Conservation (phyloP, 1,140 invertebrate species). For the Drosophila watanabei region DNA sequence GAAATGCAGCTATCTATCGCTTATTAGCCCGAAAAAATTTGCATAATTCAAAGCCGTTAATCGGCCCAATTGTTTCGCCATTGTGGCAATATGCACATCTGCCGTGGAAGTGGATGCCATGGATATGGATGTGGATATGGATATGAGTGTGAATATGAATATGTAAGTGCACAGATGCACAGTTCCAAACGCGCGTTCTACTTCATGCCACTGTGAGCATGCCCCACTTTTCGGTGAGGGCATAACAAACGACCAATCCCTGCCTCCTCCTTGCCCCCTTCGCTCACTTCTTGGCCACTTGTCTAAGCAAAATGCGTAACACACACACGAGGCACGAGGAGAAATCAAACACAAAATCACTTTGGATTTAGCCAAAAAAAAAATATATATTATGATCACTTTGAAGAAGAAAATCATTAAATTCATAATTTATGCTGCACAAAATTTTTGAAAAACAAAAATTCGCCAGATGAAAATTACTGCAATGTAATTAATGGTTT, state of each 20-base stretch:
- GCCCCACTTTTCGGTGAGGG: conserved; percentile 51
- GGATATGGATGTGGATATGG: conserved; percentile 4
- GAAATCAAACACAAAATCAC: conserved; percentile 42
- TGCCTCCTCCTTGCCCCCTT: no score
- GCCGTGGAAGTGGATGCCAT: not conserved
- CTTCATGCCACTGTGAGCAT: conserved; percentile 53
- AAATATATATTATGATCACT: conserved; percentile 5
- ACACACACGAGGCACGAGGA: conserved; percentile 15
- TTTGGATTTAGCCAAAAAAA: conserved; percentile 21
- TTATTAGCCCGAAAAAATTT: conserved; percentile 35
- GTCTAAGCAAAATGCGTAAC: conserved; percentile 44
- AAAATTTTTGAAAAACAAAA: conserved; percentile 29
- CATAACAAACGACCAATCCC: conserved; percentile 48
- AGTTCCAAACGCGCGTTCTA: conserved; percentile 50
- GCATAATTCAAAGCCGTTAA: conserved; percentile 46
- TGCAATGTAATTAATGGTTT: conserved; percentile 39
- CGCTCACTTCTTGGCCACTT: conserved; percentile 33
- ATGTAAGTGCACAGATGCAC: conserved; percentile 35
- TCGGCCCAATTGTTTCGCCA: conserved; percentile 42
- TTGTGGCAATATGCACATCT: conserved; percentile 21
- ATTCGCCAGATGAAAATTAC: conserved; percentile 17
- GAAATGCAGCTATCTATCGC: conserved; percentile 5
- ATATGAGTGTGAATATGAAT: conserved; percentile 30
- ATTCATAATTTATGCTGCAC: conserved; percentile 17
- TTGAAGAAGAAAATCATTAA: conserved; percentile 23